A percentile compares a stretch with the other conserved stretches of the same genome.
These are phyloP conservation scores for Euborellia annulipes DNA, from an alignment of 1,140 invertebrate species.

Conservation along the genomic window DNA sequence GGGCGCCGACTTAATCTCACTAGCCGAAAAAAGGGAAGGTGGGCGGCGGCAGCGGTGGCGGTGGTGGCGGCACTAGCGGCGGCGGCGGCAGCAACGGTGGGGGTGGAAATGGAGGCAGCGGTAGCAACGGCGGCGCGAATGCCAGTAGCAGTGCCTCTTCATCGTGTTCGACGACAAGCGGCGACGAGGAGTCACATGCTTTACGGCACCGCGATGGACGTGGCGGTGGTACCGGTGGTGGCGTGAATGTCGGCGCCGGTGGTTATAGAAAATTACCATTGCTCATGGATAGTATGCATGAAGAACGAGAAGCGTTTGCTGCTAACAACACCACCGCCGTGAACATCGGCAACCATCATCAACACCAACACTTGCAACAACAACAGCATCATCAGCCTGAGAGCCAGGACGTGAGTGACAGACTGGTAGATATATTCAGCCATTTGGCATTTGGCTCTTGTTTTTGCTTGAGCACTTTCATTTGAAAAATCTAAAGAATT, in stretches of 20 bases:
- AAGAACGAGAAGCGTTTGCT: neutral
- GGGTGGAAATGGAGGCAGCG: conserved; percentile 24
- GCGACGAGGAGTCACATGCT: conserved; percentile 22
- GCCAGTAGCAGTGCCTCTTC: conserved; percentile 21
- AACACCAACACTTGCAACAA: neutral
- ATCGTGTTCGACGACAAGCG: conserved; percentile 23
- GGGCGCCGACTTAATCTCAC: conserved; percentile 33
- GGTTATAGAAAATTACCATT: no score
- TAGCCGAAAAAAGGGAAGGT: conserved; percentile 38
- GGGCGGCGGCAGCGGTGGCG: conserved; percentile 26
- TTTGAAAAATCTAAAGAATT: no score
- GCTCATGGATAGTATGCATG: neutral
- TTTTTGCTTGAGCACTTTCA: no score
- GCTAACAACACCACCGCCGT: neutral
- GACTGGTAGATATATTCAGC: neutral
- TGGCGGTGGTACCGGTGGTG: conserved; percentile 2
- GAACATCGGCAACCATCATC: neutral
- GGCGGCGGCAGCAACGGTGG: conserved; percentile 23
- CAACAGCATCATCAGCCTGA: neutral
- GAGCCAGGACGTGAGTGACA: conserved; percentile 1
- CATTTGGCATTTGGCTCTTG: no score
- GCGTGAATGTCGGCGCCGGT: neutral
- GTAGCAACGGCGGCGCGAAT: conserved; percentile 13
- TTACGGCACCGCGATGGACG: conserved; percentile 13
- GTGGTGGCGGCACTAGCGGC: conserved; percentile 23